Percentiles rank a stretch among this genome's conserved stretches.
phyloP scores from a whole-genome alignment of 1,140 invertebrate genomes.

The Danaus melanippus region DNA sequence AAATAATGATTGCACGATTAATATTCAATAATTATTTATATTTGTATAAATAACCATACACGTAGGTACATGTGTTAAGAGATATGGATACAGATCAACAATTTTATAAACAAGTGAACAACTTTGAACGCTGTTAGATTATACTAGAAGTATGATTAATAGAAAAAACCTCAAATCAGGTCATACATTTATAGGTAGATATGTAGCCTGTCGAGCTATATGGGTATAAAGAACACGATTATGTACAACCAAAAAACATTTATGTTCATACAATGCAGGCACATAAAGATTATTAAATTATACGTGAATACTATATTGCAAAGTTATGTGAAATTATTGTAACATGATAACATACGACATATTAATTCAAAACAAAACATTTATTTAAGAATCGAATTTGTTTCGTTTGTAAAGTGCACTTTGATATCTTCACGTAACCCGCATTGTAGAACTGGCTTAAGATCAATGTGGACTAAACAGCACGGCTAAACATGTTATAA shows the following conservation, averaged over 20 bases:
- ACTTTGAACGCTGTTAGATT: slow-evolving; percentile 62
- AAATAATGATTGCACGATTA: slow-evolving; percentile 56
- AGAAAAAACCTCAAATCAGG: slow-evolving; percentile 57
- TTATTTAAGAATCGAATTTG: too few species aligned
- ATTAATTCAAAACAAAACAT: too few species aligned
- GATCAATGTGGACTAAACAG: slow-evolving; percentile 43
- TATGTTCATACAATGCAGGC: too few species aligned
- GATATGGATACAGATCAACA: slow-evolving; percentile 63
- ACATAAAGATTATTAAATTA: too few species aligned
- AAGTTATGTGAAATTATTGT: too few species aligned
- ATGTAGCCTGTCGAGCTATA: slow-evolving; percentile 58
- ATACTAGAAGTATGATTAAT: slow-evolving; percentile 57
- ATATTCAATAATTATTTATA: slow-evolving; percentile 52
- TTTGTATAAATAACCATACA: slow-evolving; percentile 61
- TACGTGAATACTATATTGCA: too few species aligned
- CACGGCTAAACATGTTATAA: slow-evolving; percentile 41
- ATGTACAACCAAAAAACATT: slow-evolving; percentile 38
- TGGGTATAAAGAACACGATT: slow-evolving; percentile 34
- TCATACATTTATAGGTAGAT: slow-evolving; percentile 56
- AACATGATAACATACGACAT: too few species aligned
- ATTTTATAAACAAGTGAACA: slow-evolving; percentile 68
- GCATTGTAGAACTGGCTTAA: slow-evolving; percentile 17
- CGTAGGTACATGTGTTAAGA: slow-evolving; percentile 45
- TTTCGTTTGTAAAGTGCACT: too few species aligned
- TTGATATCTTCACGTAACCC: too few species aligned